A percentile compares a stretch with the other conserved stretches of the same genome.
These are phyloP conservation scores for Strigamia crassipes DNA, from an alignment of 2,888 invertebrate species.

Conservation along the genomic window DNA sequence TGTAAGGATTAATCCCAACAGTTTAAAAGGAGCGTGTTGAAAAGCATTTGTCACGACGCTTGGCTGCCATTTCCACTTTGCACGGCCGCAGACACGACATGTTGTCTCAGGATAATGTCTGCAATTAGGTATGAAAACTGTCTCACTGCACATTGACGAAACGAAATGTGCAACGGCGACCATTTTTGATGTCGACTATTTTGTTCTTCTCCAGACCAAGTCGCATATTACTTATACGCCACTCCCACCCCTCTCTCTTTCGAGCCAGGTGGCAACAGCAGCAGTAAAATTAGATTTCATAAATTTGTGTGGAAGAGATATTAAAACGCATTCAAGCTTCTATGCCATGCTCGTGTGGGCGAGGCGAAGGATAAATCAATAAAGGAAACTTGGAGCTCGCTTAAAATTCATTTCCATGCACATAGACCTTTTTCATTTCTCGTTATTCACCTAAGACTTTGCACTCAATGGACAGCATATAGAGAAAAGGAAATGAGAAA, in stretches of 20 bases:
- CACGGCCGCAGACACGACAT: constrained; percentile 28
- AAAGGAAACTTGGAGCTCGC: constrained; percentile 41
- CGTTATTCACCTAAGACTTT: constrained; percentile 42
- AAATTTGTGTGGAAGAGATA: constrained; percentile 44
- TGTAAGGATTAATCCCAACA: constrained; percentile 25
- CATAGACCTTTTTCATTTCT: constrained; percentile 42
- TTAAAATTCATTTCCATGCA: constrained; percentile 45
- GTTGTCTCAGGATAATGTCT: constrained; percentile 18
- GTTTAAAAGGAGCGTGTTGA: constrained; percentile 35
- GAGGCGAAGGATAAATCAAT: constrained; percentile 43
- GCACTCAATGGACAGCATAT: constrained; percentile 42
- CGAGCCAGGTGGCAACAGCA: constrained; percentile 45
- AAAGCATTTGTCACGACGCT: constrained; percentile 38
- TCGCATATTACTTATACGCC: constrained; percentile 13
- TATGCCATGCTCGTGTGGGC: constrained; percentile 38
- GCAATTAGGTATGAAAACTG: constrained; percentile 42
- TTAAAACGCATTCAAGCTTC: constrained; percentile 45
- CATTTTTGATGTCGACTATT: constrained; percentile 32
- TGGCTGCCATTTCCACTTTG: constrained; percentile 37
- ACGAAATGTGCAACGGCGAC: constrained; percentile 10
- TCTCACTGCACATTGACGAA: constrained; percentile 7
- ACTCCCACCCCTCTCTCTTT: constrained; percentile 1
- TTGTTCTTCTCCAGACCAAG: constrained; percentile 40
- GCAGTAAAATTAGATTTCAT: constrained; percentile 45
- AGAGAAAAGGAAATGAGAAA: constrained; percentile 42